These are phyloP conservation scores for Oenanthe oenanthe DNA, from an alignment of 2,113 vertebrate species.

Conservation along the genomic window DNA sequence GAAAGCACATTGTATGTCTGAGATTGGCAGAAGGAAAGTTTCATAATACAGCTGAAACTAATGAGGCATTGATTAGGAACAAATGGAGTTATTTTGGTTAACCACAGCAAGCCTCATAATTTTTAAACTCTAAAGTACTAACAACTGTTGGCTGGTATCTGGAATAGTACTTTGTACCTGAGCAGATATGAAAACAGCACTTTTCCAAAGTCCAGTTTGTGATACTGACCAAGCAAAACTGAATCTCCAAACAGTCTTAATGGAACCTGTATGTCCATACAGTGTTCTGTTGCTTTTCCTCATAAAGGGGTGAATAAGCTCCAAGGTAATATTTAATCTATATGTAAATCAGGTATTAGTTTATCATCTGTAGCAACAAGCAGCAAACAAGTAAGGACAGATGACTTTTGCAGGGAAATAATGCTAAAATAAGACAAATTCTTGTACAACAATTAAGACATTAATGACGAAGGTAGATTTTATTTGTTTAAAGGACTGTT, in stretches of 20 bases:
- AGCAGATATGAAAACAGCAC: background rate
- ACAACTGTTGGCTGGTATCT: background rate
- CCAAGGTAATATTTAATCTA: constrained; percentile 75
- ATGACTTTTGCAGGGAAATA: constrained; percentile 12
- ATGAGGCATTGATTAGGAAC: background rate
- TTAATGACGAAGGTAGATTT: constrained; percentile 35
- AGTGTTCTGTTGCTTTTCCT: constrained; percentile 62
- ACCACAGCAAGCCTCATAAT: background rate
- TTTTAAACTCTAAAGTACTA: background rate
- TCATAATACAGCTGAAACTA: background rate
- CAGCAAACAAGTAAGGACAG: constrained; percentile 14
- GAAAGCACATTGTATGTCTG: background rate
- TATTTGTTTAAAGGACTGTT: constrained; percentile 33
- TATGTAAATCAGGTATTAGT: constrained; percentile 72
- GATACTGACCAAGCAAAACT: background rate
- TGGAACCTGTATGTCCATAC: constrained; percentile 13
- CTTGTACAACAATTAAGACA: constrained; percentile 41
- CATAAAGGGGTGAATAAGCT: constrained; percentile 57
- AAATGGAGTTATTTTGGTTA: background rate
- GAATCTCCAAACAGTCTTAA: background rate
- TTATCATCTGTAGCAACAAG: constrained; percentile 49
- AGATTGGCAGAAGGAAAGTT: background rate
- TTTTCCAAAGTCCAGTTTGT: background rate
- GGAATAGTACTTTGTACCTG: background rate
- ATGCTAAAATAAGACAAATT: constrained; percentile 56